Conservation (phyloP, 2,888 invertebrate species). For the Andrena bicolor region DNA sequence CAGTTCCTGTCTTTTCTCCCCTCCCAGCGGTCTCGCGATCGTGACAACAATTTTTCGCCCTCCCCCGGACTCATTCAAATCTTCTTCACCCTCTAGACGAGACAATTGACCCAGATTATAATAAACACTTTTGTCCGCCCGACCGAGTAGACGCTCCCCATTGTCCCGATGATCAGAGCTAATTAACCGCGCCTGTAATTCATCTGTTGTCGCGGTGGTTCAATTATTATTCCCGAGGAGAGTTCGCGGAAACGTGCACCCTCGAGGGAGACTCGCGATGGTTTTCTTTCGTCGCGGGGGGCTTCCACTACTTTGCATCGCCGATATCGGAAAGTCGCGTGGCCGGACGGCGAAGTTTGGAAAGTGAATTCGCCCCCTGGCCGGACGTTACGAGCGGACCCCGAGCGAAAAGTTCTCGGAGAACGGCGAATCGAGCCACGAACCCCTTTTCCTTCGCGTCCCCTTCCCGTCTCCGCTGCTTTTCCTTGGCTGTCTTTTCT, state of each 20-base stretch:
- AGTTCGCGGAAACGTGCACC: background rate
- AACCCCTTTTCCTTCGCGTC: conserved; percentile 17
- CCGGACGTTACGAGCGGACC: background rate
- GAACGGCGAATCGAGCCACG: conserved; percentile 47
- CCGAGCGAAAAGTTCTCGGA: conserved; percentile 62
- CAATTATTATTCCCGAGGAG: background rate
- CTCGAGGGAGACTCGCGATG: background rate
- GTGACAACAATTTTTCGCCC: conserved; percentile 41
- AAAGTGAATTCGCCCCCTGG: conserved; percentile 9
- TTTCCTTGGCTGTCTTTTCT: conserved; percentile 48
- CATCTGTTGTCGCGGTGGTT: background rate
- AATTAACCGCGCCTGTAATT: conserved; percentile 25
- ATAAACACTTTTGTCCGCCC: conserved; percentile 27
- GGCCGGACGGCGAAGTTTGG: conserved; percentile 23
- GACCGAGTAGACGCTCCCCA: background rate
- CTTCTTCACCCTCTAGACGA: background rate
- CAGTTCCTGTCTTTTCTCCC: conserved; percentile 26
- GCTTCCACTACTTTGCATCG: background rate
- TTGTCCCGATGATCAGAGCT: conserved; percentile 18
- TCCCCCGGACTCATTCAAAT: background rate
- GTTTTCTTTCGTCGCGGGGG: no score
- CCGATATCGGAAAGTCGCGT: conserved; percentile 17
- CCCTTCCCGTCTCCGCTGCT: conserved; percentile 18
- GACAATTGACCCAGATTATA: conserved; percentile 38
- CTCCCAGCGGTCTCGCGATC: background rate